Percentiles rank a stretch among this genome's conserved stretches.
Evolutionary conservation across 2,113 vertebrate genomes (phyloP).

Genomic region (Eonycteris spelaea): DNA sequence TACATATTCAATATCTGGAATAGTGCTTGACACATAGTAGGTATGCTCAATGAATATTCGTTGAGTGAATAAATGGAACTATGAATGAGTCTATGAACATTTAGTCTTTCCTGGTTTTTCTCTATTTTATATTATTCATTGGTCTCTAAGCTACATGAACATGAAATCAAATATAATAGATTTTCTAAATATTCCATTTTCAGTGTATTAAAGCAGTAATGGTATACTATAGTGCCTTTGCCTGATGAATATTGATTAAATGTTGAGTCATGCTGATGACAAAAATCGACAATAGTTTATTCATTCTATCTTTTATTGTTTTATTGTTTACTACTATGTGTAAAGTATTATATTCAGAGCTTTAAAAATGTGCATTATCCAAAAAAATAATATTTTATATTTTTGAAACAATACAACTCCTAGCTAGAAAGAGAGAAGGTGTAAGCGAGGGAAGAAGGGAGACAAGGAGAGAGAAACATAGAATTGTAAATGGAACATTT

Average conservation of each 20-base stretch:
- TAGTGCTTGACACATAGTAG: neutral
- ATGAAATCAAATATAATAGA: neutral
- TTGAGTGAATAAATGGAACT: neutral
- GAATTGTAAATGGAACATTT: neutral
- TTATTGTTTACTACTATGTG: neutral
- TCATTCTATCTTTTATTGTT: neutral
- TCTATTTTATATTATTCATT: neutral
- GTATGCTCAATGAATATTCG: neutral
- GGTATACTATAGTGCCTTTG: neutral
- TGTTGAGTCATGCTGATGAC: neutral
- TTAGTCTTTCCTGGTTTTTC: neutral
- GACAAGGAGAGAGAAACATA: neutral
- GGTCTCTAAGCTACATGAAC: neutral
- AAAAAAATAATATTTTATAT: neutral
- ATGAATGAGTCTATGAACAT: neutral
- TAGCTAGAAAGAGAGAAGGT: neutral
- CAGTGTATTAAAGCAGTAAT: neutral
- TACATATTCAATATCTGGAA: neutral
- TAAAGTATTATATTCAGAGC: neutral
- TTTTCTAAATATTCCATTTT: conserved; percentile 34
- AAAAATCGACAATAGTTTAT: neutral
- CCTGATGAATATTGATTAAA: neutral
- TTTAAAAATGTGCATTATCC: neutral
- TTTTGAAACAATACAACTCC: neutral
- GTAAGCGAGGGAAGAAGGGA: neutral